phyloP scores from a whole-genome alignment of 2,113 vertebrate species.

The Artemisiospiza belli region DNA sequence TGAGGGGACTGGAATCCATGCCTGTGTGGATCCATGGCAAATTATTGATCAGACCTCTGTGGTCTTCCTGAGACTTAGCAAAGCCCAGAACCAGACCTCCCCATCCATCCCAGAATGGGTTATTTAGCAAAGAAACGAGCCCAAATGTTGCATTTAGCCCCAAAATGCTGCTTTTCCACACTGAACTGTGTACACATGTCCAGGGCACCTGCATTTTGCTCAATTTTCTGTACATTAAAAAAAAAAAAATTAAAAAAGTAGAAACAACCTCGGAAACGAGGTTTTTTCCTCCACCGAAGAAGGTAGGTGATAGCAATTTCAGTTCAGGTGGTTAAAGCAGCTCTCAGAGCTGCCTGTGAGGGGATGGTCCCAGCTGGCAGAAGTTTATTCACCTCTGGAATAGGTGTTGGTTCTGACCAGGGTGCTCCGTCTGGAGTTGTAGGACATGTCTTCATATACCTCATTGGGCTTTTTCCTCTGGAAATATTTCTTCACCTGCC shows the following conservation, averaged over 20 bases:
- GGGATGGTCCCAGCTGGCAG: not conserved
- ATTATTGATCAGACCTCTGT: not conserved
- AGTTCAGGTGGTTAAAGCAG: not conserved
- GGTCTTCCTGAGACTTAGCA: not conserved
- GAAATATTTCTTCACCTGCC: conserved; percentile 45
- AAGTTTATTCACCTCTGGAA: not conserved
- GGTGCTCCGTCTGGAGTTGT: not conserved
- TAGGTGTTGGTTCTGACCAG: not conserved
- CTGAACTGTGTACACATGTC: not conserved
- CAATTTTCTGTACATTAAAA: not conserved
- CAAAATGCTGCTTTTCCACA: not conserved
- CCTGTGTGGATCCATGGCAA: not conserved
- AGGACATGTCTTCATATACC: conserved; percentile 66
- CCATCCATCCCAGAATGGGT: not conserved
- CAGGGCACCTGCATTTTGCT: not conserved
- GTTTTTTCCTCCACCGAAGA: not conserved
- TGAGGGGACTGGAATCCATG: not conserved
- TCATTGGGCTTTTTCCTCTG: not conserved
- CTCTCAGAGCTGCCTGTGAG: not conserved
- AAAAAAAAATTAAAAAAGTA: not conserved
- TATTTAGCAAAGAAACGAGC: not conserved
- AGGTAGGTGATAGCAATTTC: not conserved
- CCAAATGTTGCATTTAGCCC: not conserved
- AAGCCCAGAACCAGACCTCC: not conserved
- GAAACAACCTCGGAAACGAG: not conserved